These are phyloP conservation scores for Empidonax alnorum DNA, from an alignment of 2,113 vertebrate species.

Conservation along the genomic window DNA sequence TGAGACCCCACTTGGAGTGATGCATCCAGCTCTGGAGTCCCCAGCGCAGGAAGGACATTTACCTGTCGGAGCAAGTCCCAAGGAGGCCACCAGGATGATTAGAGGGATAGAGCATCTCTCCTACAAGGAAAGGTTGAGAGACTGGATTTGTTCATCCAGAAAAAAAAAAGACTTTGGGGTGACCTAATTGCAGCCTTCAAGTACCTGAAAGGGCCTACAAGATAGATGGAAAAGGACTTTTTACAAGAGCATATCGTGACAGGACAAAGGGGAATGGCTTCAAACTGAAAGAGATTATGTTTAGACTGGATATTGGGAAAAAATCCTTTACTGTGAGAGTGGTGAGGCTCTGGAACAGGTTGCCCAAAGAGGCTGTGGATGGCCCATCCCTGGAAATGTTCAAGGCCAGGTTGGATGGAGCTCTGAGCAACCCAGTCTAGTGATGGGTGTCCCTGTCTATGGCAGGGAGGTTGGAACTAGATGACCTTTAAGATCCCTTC, in stretches of 20 bases:
- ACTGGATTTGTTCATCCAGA: neutral
- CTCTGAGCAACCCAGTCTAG: neutral
- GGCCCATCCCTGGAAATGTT: neutral
- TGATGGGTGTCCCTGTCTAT: neutral
- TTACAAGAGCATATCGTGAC: neutral
- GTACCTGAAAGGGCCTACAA: neutral
- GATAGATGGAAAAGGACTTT: neutral
- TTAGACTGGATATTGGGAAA: neutral
- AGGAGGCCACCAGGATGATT: neutral
- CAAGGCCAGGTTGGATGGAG: neutral
- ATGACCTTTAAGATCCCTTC: neutral
- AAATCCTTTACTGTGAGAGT: neutral
- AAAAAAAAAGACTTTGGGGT: neutral
- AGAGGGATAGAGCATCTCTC: neutral
- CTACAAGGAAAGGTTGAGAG: neutral
- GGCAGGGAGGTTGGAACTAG: neutral
- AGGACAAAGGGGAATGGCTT: neutral
- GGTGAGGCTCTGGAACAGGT: neutral
- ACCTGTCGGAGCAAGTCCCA: neutral
- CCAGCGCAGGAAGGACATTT: neutral
- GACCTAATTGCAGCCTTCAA: neutral
- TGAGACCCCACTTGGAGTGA: neutral
- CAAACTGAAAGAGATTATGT: neutral
- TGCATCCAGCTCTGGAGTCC: neutral
- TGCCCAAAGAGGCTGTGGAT: neutral